Percentiles rank a stretch among this genome's conserved stretches.
These are phyloP conservation scores for Mythimna loreyi DNA, from an alignment of 2,888 invertebrate genomes.

Conservation along the genomic window DNA sequence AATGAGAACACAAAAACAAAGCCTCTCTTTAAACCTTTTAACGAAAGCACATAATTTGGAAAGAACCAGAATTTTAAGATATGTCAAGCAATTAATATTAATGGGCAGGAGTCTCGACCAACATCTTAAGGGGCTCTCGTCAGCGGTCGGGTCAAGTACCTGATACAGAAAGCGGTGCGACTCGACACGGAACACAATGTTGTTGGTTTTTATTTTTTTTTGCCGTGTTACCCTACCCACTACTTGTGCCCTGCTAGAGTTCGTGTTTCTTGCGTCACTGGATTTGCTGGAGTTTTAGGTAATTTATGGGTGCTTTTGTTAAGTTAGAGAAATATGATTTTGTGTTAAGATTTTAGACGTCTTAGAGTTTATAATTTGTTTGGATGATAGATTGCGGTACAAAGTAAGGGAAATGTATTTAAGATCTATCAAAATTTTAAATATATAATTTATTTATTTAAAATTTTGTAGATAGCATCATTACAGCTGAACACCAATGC, in stretches of 20 bases:
- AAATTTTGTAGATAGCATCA: too few species aligned
- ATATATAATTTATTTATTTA: too few species aligned
- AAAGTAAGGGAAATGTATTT: too few species aligned
- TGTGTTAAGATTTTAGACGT: neutral
- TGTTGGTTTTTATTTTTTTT: constrained; percentile 12
- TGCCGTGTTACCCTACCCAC: neutral
- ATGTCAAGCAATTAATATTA: constrained; percentile 47
- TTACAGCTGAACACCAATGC: too few species aligned
- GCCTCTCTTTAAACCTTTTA: neutral
- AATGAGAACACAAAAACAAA: neutral
- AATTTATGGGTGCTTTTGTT: neutral
- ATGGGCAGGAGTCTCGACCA: constrained; percentile 28
- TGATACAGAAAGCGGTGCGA: constrained; percentile 26
- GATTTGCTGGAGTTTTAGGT: neutral
- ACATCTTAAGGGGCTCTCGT: constrained; percentile 48
- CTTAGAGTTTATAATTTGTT: too few species aligned
- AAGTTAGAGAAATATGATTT: neutral
- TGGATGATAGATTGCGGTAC: too few species aligned
- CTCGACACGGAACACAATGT: constrained; percentile 27
- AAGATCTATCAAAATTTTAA: too few species aligned
- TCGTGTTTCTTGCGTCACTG: neutral
- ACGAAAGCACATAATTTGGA: constrained; percentile 12
- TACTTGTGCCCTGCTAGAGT: neutral
- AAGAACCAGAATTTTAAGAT: constrained; percentile 15
- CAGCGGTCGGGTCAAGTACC: constrained; percentile 55